phyloP scores from a whole-genome alignment of 2,888 invertebrate species.

The Drosophila tripunctata region DNA sequence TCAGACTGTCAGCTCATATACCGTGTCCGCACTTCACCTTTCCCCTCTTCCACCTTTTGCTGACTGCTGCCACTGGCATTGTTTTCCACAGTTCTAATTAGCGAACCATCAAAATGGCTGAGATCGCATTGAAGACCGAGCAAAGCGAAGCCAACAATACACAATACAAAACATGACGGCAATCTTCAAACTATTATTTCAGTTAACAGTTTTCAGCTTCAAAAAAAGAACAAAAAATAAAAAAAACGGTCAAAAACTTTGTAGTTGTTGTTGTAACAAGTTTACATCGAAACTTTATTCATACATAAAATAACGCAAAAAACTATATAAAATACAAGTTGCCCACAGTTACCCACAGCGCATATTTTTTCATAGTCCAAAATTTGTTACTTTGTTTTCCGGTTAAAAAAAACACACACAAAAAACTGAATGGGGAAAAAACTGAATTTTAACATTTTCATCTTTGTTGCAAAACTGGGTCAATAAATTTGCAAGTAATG shows the following conservation, averaged over 20 bases:
- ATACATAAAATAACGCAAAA: conserved; percentile 27
- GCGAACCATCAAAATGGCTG: conserved; percentile 23
- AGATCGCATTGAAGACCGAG: neutral
- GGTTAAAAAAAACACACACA: conserved; percentile 15
- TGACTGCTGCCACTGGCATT: neutral
- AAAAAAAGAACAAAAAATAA: neutral
- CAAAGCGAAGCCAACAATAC: neutral
- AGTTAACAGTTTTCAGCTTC: conserved; percentile 14
- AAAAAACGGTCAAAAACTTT: conserved; percentile 14
- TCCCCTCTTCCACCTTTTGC: neutral
- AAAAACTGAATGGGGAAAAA: neutral
- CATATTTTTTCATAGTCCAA: conserved; percentile 24
- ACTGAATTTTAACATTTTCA: conserved; percentile 57
- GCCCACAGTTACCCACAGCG: conserved; percentile 22
- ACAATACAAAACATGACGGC: neutral
- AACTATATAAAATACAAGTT: conserved; percentile 20
- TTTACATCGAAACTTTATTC: conserved; percentile 54
- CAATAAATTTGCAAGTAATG: conserved; percentile 78
- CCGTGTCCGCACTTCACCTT: neutral
- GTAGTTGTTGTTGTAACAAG: conserved; percentile 43
- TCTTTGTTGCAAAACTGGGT: conserved; percentile 66
- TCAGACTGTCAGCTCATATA: neutral
- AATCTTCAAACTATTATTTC: conserved; percentile 14
- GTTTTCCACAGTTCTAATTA: conserved; percentile 38
- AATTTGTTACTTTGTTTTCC: conserved; percentile 64